Conservation (phyloP, 2,888 invertebrate genomes). For the Sphecodes monilicornis region DNA sequence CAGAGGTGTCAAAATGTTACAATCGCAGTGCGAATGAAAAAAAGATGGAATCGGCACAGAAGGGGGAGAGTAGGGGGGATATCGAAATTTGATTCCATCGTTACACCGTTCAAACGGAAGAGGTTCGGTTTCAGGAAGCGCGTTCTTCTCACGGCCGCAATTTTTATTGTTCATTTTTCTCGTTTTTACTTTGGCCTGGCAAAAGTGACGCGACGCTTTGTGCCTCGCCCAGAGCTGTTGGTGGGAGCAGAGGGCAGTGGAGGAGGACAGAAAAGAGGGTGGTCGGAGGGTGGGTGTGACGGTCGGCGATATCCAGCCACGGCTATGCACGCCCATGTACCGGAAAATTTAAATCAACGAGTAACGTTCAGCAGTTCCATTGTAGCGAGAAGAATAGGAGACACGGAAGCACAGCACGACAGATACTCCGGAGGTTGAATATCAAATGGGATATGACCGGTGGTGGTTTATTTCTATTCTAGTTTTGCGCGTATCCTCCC, state of each 20-base stretch:
- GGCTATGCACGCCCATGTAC: constrained; percentile 57
- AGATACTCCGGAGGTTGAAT: constrained; percentile 75
- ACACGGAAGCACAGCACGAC: constrained; percentile 71
- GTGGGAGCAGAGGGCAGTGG: not conserved
- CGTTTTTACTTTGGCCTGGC: constrained; percentile 52
- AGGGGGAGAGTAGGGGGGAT: not conserved
- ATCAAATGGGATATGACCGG: constrained; percentile 74
- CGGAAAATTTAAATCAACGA: constrained; percentile 75
- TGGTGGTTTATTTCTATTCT: constrained; percentile 69
- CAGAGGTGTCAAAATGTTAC: not conserved
- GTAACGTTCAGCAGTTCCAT: constrained; percentile 74
- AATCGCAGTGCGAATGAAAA: not conserved
- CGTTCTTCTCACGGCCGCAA: constrained; percentile 34
- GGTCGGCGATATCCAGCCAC: constrained; percentile 52
- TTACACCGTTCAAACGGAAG: constrained; percentile 49
- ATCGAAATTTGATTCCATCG: constrained; percentile 57
- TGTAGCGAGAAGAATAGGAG: constrained; percentile 73
- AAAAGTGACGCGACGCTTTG: constrained; percentile 67
- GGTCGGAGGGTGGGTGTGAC: not conserved
- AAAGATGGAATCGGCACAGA: not conserved
- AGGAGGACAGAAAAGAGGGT: not conserved
- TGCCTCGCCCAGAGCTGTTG: constrained; percentile 33
- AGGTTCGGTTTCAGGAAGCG: constrained; percentile 51
- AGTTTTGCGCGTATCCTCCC: constrained; percentile 48
- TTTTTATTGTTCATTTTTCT: constrained; percentile 28